Evolutionary conservation across 1,140 invertebrate genomes (phyloP).

Genomic region (Planococcus citri): DNA sequence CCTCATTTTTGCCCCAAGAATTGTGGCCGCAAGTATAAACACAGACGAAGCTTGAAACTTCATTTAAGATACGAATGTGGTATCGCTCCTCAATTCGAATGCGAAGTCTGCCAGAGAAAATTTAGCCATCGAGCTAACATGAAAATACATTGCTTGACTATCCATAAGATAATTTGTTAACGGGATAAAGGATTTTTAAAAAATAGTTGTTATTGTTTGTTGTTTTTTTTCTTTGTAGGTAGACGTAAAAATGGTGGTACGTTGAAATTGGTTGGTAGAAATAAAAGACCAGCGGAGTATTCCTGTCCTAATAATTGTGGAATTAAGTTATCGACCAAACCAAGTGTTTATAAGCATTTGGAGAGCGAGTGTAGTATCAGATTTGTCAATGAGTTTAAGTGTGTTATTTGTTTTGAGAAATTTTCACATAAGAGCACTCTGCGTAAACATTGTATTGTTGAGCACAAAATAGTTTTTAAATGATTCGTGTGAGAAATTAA

Average conservation of each 20-base stretch:
- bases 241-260: no score
- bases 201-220: no score
- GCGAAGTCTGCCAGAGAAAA: constrained; percentile 39
- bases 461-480: neutral
- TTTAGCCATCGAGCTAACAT: constrained; percentile 38
- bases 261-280: no score
- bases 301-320: constrained; percentile 23
- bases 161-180: constrained; percentile 14
- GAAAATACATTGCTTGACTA: constrained; percentile 33
- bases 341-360: constrained; percentile 22
- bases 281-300: no score
- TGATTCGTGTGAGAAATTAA: neutral
- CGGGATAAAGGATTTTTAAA: neutral
- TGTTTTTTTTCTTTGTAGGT: no score
- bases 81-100: constrained; percentile 42
- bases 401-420: neutral
- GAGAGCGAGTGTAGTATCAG: constrained; percentile 25
- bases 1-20: constrained; percentile 15
- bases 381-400: neutral
- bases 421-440: neutral
- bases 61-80: constrained; percentile 41
- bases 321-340: constrained; percentile 23
- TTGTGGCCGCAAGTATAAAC: constrained; percentile 28
- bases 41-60: constrained; percentile 38
- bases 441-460: neutral